A percentile compares a stretch with the other conserved stretches of the same genome.
Conservation (phyloP, 1,140 invertebrate species). For the Penaeus indicus region DNA sequence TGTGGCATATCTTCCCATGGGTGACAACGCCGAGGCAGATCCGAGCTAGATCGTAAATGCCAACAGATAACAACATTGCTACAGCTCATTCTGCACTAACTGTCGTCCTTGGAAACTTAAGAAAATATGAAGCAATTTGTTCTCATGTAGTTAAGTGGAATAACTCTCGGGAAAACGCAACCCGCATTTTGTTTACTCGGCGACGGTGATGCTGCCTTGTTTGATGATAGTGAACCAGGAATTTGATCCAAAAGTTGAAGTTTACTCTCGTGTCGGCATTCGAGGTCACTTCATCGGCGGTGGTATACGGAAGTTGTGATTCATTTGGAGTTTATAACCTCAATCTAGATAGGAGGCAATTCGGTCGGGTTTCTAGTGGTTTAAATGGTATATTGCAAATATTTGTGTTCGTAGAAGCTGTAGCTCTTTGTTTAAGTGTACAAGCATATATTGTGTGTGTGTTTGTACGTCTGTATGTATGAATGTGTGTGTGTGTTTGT, state of each 20-base stretch:
- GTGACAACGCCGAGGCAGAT: no score
- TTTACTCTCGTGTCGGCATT: no score
- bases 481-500: neutral
- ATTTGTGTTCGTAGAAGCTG: neutral
- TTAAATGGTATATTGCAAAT: neutral
- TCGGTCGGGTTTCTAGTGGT: neutral
- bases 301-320: no score
- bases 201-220: no score
- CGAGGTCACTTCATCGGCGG: no score
- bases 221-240: no score
- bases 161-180: neutral
- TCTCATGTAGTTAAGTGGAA: conserved; percentile 20
- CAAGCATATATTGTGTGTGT: neutral
- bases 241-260: no score
- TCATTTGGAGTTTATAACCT: no score
- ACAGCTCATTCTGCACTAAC: conserved; percentile 22
- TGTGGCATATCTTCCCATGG: no score
- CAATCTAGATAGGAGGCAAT: neutral
- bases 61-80: neutral
- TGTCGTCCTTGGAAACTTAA: conserved; percentile 2
- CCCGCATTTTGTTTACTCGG: no score
- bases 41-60: no score
- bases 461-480: neutral
- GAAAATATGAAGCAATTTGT: conserved; percentile 25
- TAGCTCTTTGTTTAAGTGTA: neutral